Evolutionary conservation across 2,888 invertebrate genomes (phyloP).

Genomic region (Ceriagrion tenellum): DNA sequence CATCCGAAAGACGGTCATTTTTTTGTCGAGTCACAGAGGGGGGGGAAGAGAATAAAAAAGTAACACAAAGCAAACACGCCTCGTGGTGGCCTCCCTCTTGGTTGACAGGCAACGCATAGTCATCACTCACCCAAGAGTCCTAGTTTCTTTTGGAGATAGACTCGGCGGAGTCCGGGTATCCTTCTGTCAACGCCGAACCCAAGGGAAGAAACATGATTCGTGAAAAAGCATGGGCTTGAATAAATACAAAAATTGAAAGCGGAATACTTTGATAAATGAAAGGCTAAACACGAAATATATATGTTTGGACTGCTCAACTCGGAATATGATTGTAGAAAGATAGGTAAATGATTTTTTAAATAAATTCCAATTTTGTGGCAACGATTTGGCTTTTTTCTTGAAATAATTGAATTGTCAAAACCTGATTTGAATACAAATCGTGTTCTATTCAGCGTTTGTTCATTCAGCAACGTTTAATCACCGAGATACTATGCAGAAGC

Average conservation of each 20-base stretch:
- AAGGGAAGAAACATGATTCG: not conserved
- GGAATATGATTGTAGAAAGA: too few species aligned
- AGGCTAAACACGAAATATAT: not conserved
- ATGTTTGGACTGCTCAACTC: not conserved
- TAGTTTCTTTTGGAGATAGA: conserved; percentile 34
- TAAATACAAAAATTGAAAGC: not conserved
- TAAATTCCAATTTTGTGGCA: too few species aligned
- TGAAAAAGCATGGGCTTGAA: not conserved
- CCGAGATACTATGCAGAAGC: not conserved
- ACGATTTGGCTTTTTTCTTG: too few species aligned
- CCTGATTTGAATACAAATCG: not conserved
- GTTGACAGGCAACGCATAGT: conserved; percentile 57
- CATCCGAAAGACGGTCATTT: conserved; percentile 15
- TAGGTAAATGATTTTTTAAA: too few species aligned
- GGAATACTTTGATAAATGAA: not conserved
- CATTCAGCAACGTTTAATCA: too few species aligned
- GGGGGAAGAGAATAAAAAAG: not conserved
- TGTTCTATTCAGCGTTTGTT: not conserved
- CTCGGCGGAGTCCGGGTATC: not conserved
- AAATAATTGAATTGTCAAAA: too few species aligned
- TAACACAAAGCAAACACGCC: conserved; percentile 64
- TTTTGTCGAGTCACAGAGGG: not conserved
- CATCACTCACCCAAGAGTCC: conserved; percentile 35
- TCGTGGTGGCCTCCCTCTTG: conserved; percentile 47
- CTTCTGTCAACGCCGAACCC: not conserved